A percentile compares a stretch with the other conserved stretches of the same genome.
These are phyloP conservation scores for Bucco capensis DNA, from an alignment of 2,113 vertebrate genomes.

Conservation along the genomic window DNA sequence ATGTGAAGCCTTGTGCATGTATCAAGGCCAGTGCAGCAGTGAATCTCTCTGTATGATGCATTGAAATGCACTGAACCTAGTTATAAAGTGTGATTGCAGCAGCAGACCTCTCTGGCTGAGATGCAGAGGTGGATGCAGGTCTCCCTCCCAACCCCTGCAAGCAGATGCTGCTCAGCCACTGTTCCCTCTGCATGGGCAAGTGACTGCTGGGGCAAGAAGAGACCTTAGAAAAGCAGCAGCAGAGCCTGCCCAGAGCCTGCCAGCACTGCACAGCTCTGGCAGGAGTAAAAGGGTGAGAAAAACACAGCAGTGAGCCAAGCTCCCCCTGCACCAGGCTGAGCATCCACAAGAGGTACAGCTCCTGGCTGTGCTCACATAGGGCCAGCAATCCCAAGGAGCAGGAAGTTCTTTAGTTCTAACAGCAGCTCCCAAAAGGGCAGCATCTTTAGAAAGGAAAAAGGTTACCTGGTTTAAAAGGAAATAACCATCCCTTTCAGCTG, in stretches of 20 bases:
- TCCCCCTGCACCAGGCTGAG: fast-evolving
- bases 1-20: not conserved
- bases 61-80: not conserved
- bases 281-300: not conserved
- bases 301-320: not conserved
- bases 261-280: fast-evolving
- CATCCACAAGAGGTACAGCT: not conserved
- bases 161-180: not conserved
- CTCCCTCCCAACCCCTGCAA: fast-evolving
- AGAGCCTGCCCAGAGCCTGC: not conserved
- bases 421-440: not conserved
- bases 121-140: not conserved
- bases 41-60: not conserved
- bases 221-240: not conserved
- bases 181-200: not conserved
- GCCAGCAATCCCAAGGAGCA: not conserved
- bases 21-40: not conserved
- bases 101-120: not conserved
- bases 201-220: not conserved
- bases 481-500: not conserved
- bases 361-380: fast-evolving
- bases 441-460: not conserved
- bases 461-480: not conserved
- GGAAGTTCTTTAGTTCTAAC: not conserved
- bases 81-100: not conserved